A percentile compares a stretch with the other conserved stretches of the same genome.
phyloP scores from a whole-genome alignment of 2,888 invertebrate genomes.

The Drosophila suboccidentalis region DNA sequence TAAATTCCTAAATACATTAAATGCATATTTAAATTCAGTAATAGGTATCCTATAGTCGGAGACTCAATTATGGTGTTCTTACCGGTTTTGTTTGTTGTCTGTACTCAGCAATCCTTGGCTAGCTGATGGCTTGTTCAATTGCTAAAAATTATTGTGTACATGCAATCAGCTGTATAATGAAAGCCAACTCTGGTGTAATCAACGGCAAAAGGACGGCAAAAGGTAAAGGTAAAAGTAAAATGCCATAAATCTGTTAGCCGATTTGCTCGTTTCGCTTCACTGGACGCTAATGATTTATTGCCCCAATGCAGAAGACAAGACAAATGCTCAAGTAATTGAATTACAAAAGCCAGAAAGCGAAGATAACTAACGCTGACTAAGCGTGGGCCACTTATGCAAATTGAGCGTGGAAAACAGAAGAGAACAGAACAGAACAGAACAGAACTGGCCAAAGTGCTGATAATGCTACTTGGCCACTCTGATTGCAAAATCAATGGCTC shows the following conservation, averaged over 20 bases:
- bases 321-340: slow-evolving; percentile 79
- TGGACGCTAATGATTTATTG: slow-evolving; percentile 71
- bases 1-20: neutral
- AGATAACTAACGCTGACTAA: slow-evolving; percentile 68
- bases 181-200: slow-evolving; percentile 56
- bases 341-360: slow-evolving; percentile 62
- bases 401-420: slow-evolving; percentile 45
- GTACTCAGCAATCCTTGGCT: slow-evolving; percentile 6
- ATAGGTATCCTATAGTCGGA: neutral
- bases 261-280: slow-evolving; percentile 39
- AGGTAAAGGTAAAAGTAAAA: slow-evolving; percentile 39
- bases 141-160: slow-evolving; percentile 69
- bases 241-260: slow-evolving; percentile 63
- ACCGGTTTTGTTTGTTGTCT: neutral
- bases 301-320: slow-evolving; percentile 57
- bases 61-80: neutral
- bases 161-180: slow-evolving; percentile 72
- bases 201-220: slow-evolving; percentile 31
- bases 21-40: neutral
- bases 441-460: slow-evolving; percentile 4
- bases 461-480: slow-evolving; percentile 35
- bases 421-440: neutral
- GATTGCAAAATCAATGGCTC: slow-evolving; percentile 77
- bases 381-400: slow-evolving; percentile 73
- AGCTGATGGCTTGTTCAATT: slow-evolving; percentile 16